Evolutionary conservation across 92 coral and sea anemone species (phyloP).

Genomic region (Hydrozoanthus gracilis): DNA sequence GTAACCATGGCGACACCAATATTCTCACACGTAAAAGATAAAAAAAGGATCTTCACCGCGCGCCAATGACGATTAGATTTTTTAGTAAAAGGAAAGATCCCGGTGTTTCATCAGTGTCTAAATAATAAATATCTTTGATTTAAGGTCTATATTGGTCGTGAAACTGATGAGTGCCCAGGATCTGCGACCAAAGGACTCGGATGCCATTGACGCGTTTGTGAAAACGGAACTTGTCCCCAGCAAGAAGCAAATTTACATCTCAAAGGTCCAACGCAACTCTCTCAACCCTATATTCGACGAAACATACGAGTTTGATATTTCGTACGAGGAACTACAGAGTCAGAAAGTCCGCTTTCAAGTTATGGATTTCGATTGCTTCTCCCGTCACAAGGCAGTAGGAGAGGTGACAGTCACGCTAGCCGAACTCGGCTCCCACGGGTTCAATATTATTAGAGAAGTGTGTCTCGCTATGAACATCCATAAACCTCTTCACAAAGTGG

Average conservation of each 20-base stretch:
- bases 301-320: slow-evolving; percentile 85
- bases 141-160: slow-evolving; percentile 73
- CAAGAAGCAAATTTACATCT: slow-evolving; percentile 81
- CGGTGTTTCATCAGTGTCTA: too few species aligned
- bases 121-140: neutral
- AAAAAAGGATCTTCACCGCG: too few species aligned
- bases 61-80: too few species aligned
- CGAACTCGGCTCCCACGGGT: slow-evolving; percentile 89
- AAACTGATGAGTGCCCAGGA: slow-evolving; percentile 78
- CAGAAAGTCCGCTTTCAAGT: slow-evolving; percentile 85
- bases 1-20: too few species aligned
- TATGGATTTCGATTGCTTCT: slow-evolving; percentile 87
- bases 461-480: slow-evolving; percentile 87
- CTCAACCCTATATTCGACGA: slow-evolving; percentile 88
- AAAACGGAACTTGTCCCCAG: slow-evolving; percentile 89
- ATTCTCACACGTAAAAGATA: too few species aligned
- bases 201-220: slow-evolving; percentile 84
- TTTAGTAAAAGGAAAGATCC: too few species aligned
- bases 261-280: slow-evolving; percentile 84
- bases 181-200: slow-evolving; percentile 75
- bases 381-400: slow-evolving; percentile 80
- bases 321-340: slow-evolving; percentile 78
- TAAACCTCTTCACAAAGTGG: slow-evolving; percentile 48
- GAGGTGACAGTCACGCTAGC: slow-evolving; percentile 82
- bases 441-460: slow-evolving; percentile 86